Evolutionary conservation across 2,113 vertebrate species (phyloP), one percentile per base, ranked within the genome.

Genomic region (Dolichallabes microphthalmus): DNA sequence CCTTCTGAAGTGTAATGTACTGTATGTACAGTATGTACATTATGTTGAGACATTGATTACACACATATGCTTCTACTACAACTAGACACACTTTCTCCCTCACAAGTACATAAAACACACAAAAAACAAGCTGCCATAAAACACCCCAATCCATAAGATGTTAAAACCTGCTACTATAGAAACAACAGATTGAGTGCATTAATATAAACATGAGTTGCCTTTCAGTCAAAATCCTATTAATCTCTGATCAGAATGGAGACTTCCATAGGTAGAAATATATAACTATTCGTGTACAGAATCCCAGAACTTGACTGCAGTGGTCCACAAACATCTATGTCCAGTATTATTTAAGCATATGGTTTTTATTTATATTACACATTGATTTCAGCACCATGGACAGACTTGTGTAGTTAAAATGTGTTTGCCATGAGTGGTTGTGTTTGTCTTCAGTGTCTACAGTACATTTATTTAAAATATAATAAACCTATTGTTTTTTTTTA

Each of bases 331-430:
- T 35, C 30, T 73, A 45, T 25, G 20, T 22, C 10, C 35, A 17
- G 8, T 45, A 25, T 45, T 25, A 73, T 50, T 80, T 32, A 4
- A 80, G 32, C 30, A 73, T 20, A 10, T 35, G 19, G 1, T 61
- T 12, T 60, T 6, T 35, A 80, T 80, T 60, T 39, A 61, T 35
- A 61, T 9, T 25, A 39, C 10, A 61, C 1, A 57, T 20, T 35
- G 27, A 82, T 71, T 71, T 71, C 81, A 82, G 64, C 81, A 82
- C 80, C 80, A 79, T 79, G 77, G 77, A 79, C 77, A 79, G 77
- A 79, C 30, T 63, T 79, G n/a, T 80, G 17, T 7, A 1, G 17
- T 45, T 19, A 35, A 79, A 74, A 14, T 17, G 10, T 71, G 20
- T 50, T 73, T 22, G 9, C 8, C 69, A 45, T 11, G 39, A 45